Evolutionary conservation across 2,113 vertebrate genomes (phyloP).

Genomic region (Phyllostomus discolor): DNA sequence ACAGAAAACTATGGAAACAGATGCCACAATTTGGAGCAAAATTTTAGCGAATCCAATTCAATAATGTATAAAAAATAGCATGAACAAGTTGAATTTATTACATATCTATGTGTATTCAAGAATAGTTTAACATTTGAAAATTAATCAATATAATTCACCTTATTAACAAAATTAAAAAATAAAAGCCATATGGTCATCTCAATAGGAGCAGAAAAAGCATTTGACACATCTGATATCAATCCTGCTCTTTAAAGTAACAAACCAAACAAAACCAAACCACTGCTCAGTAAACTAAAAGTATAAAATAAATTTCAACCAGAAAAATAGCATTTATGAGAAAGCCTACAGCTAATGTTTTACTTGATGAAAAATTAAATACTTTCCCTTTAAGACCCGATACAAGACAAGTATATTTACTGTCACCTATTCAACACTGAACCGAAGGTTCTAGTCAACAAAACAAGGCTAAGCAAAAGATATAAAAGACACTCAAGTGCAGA

Average conservation of each 20-base stretch:
- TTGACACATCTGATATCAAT: not conserved
- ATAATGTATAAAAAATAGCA: not conserved
- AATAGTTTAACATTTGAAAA: not conserved
- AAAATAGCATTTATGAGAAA: not conserved
- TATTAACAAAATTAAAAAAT: not conserved
- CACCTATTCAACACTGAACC: not conserved
- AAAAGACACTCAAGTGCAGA: not conserved
- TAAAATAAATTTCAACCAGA: not conserved
- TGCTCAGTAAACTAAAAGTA: not conserved
- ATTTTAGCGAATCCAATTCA: not conserved
- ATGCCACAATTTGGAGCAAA: not conserved
- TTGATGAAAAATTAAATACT: not conserved
- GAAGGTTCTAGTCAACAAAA: not conserved
- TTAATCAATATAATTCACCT: not conserved
- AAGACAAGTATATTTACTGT: not conserved
- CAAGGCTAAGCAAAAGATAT: not conserved
- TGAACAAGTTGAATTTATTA: not conserved
- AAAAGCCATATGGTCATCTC: not conserved
- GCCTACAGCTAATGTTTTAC: not conserved
- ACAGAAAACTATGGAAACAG: not conserved
- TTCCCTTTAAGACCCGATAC: not conserved
- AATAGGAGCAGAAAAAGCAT: not conserved
- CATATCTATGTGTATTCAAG: not conserved
- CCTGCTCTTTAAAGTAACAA: not conserved
- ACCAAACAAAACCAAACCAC: not conserved